Evolutionary conservation across 1,140 invertebrate genomes (phyloP), one percentile per base, ranked within the genome.

Genomic region (Tetranychus urticae): DNA sequence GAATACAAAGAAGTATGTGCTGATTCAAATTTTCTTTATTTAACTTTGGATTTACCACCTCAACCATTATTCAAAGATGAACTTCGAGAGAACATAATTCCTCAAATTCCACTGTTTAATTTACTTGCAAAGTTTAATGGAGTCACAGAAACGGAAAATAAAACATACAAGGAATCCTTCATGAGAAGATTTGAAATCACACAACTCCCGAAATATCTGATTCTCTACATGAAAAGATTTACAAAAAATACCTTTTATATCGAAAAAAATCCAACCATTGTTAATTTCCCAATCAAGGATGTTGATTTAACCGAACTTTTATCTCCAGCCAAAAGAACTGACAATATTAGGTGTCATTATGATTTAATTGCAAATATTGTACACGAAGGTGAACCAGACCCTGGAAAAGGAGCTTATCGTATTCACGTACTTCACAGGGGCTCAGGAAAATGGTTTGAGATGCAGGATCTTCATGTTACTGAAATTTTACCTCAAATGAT

Each of bases 401-500:
- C 88, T 69, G 89, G 89, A 14, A 76, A 73, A 48, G 78, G 78
- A 36, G 94, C 88, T 0, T 99, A 97, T 73, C 80, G 92, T 64
- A 88, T 89, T 13, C 93, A 98, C 71, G 83, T 97, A 55, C 76
- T 97, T 47, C 94, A 99, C 69, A 88, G 91, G 77, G 81, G 80
- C 3, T 80, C 79, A 52, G 80, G 79, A 35, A 83, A 84, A 69
- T 85, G 83, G 83, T 85, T 92, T 71, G 94, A 99, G 76, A 81
- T 99, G 78, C 94, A 99, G 77, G 94, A 99, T 80, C 78, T 99
- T 39, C 94, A 98, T 70, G 93, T 99, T 0, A 92, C 84, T 3
- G 90, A 93, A 71, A 97, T 98, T 70, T 76, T 99, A 33, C 93
- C 94, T 3, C 93, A 97, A 73, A 98, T 98, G 91, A 97, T 99